Evolutionary conservation across 2,797 vertebrate species (phyloP), one percentile per base, ranked within the genome.

Genomic region (Thamnophis elegans): DNA sequence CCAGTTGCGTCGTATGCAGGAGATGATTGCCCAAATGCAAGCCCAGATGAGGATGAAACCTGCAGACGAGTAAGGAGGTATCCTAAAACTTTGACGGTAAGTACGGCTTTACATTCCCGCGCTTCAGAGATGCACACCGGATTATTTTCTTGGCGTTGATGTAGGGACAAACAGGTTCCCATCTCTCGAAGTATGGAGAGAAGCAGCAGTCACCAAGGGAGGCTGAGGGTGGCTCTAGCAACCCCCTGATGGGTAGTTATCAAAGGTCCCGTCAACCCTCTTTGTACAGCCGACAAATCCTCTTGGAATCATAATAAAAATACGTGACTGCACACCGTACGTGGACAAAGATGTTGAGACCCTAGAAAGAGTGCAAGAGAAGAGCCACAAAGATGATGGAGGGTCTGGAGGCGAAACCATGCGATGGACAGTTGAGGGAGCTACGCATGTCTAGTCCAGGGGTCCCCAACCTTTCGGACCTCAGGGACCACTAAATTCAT

Each of bases 1-100:
- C 28, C 94, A 99, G 98, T 96, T 99, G 97, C 98, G 98, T 92
- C 98, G 98, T 95, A 99, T 98, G 98, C 98, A 99, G 95, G 97
- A 99, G 97, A 99, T 99, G 98, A 98, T 99, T 56, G 97, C 98
- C 87, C 98, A 98, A 93, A 99, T 99, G 98, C 98, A 98, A 96
- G 98, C 98, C 88, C 98, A 98, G 96, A 98, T 99, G 98, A 98
- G 98, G 96, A 98, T 98, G 97, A 98, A 98, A 95, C 97, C 97
- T 7, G 97, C 97, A 8, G 98, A 99, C 5, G 98, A 99, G 89
- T 98, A 93, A 98, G 93, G 53, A 32, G 20, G n/a, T 6, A 5
- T 56, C 58, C 42, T 25, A 51, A 56, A 60, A 32, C 5, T 47
- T 89, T 89, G 92, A 93, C 91, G 95, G 95, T 96, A 96, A 59